Conservation (phyloP, 2,888 invertebrate genomes). For the Lasioglossum leucozonium region DNA sequence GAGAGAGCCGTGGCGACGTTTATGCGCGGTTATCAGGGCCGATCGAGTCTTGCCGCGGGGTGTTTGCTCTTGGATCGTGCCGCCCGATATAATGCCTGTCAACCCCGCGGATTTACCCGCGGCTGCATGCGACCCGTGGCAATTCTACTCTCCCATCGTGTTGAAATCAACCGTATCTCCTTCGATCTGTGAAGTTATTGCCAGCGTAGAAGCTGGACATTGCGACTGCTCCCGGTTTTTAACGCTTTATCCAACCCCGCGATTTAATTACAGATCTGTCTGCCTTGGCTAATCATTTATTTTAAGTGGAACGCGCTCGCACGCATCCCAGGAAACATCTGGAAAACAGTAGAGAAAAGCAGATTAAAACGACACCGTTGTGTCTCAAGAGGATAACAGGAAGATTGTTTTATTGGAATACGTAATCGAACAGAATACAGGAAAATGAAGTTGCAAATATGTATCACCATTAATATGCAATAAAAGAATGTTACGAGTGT, state of each 20-base stretch:
- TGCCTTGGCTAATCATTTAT: background rate
- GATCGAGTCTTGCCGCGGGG: background rate
- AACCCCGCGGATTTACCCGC: background rate
- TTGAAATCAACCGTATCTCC: background rate
- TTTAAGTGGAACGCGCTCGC: background rate
- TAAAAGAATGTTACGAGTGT: too few relatives aligned
- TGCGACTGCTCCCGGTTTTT: background rate
- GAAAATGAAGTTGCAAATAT: background rate
- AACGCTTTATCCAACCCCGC: background rate
- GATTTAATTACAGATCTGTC: background rate
- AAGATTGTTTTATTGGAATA: background rate
- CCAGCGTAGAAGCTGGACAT: background rate
- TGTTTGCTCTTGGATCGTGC: constrained; percentile 8
- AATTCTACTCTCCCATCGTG: background rate
- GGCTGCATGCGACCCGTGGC: background rate
- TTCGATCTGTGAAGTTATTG: background rate
- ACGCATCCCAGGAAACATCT: background rate
- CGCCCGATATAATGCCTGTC: background rate
- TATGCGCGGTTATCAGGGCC: constrained; percentile 11
- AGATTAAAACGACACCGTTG: background rate
- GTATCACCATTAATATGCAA: background rate
- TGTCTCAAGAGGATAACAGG: background rate
- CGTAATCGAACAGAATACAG: background rate
- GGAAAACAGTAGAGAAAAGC: background rate
- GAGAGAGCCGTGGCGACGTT: background rate